Evolutionary conservation across 2,888 invertebrate genomes (phyloP), one percentile per base, ranked within the genome.

Genomic region (Geotrupes spiniger): DNA sequence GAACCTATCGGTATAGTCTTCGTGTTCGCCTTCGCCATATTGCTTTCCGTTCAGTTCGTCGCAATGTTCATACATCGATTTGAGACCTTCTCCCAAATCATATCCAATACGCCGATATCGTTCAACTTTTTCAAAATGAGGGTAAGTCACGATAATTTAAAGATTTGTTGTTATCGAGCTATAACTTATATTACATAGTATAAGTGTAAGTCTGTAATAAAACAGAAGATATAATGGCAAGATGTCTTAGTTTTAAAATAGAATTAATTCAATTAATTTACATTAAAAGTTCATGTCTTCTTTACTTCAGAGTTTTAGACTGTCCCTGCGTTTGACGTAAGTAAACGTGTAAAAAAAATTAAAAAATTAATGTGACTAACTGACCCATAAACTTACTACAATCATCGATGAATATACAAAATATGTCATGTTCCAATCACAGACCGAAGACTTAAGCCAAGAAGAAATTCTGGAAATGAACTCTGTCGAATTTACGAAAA

Each of bases 401-500:
- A n/a, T n/a, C n/a, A n/a, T 9, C 29, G 27, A 27, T 8, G 27
- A 27, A 27, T 8, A 9, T 27, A 9, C 27, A 27, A 27, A 27
- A 27, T 27, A 27, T 27, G 27, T n/a, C n/a, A n/a, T n/a, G n/a
- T 33, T 2, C 78, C 87, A 21, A 9, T 36, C 42, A 6, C n/a
- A 49, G 49, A 26, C 42, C 12, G 88, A 90, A 66, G 88, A 91
- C 62, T 74, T 89, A 59, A 87, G 88, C 12, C 87, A 88, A 70
- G 91, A 92, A 70, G 89, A 89, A 31, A 75, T 92, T 42, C 77
- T 92, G 57, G 87, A 89, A 65, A 89, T 88, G 73, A 90, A 94
- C 75, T 92, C 92, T 36, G 88, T 94, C 62, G 91, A 92, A 68
- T 89, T 93, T 64, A 92, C 90, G 0, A 84, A 88, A 68, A 86